These are phyloP conservation scores for Lepeophtheirus salmonis DNA, from an alignment of 1,140 invertebrate genomes.

Conservation along the genomic window DNA sequence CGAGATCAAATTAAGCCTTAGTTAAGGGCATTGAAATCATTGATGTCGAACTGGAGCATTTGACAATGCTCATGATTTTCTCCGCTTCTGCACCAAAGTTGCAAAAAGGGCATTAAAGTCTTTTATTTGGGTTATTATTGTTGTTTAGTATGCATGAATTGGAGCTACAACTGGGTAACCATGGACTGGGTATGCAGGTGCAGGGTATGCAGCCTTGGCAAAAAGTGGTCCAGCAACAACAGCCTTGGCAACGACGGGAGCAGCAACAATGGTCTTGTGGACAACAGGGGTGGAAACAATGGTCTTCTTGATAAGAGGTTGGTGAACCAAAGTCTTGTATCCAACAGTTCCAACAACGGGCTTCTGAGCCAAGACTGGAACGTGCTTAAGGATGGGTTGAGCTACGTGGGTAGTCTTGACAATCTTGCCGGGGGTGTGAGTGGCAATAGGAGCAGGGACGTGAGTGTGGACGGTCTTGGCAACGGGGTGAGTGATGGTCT, in stretches of 20 bases:
- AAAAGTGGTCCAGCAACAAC: too few relatives aligned
- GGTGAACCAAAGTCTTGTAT: not conserved
- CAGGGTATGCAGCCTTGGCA: too few relatives aligned
- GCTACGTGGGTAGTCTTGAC: conserved; percentile 20
- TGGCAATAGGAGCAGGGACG: conserved; percentile 20
- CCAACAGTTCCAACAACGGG: not conserved
- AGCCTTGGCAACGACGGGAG: not conserved
- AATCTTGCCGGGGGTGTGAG: conserved; percentile 20
- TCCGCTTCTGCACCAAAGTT: too few relatives aligned
- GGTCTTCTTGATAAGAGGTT: not conserved
- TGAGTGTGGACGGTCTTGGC: conserved; percentile 23
- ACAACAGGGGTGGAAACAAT: not conserved
- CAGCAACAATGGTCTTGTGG: not conserved
- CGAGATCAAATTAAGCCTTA: too few relatives aligned
- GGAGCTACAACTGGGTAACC: too few relatives aligned
- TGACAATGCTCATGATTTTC: too few relatives aligned
- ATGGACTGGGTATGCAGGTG: too few relatives aligned
- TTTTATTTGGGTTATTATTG: too few relatives aligned
- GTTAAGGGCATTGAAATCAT: too few relatives aligned
- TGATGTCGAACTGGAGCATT: too few relatives aligned
- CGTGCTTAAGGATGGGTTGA: conserved; percentile 19
- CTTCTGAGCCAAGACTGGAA: not conserved
- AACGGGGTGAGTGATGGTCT: conserved; percentile 25
- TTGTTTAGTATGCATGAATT: too few relatives aligned
- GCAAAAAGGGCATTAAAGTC: too few relatives aligned